Evolutionary conservation across 2,888 invertebrate species (phyloP).

Genomic region (Rotaria socialis): DNA sequence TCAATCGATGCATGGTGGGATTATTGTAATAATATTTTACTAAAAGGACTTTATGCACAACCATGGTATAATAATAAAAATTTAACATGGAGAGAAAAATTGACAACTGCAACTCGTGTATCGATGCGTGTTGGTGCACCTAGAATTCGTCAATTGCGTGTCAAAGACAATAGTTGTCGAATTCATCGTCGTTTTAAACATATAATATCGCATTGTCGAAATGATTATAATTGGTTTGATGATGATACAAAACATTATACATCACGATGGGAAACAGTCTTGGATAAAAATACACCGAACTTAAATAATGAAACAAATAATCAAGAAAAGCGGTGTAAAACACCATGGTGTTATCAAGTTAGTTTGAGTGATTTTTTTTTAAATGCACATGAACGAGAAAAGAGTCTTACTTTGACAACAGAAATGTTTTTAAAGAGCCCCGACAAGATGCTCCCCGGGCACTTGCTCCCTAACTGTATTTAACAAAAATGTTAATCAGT

Average conservation of each 20-base stretch:
- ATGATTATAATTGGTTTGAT: conserved; percentile 56
- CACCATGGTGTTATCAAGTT: conserved; percentile 46
- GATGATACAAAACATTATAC: conserved; percentile 56
- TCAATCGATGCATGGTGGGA: conserved; percentile 53
- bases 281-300: conserved; percentile 31
- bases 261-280: conserved; percentile 51
- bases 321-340: conserved; percentile 39
- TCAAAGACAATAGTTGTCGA: conserved; percentile 53
- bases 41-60: conserved; percentile 55
- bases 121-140: conserved; percentile 42
- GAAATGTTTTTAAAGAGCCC: too few relatives aligned
- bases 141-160: conserved; percentile 44
- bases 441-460: too few relatives aligned
- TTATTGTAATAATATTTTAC: conserved; percentile 53
- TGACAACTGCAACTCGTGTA: conserved; percentile 49
- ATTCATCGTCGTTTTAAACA: conserved; percentile 50
- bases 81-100: conserved; percentile 55
- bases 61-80: conserved; percentile 54
- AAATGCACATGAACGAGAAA: neutral
- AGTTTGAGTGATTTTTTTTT: neutral
- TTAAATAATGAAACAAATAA: neutral
- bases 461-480: too few relatives aligned
- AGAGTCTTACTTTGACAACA: too few relatives aligned
- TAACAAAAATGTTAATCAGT: too few relatives aligned
- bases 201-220: conserved; percentile 55